Percentiles rank a stretch among this genome's conserved stretches.
Conservation (phyloP, 1,140 invertebrate genomes). For the Galleria mellonella region DNA sequence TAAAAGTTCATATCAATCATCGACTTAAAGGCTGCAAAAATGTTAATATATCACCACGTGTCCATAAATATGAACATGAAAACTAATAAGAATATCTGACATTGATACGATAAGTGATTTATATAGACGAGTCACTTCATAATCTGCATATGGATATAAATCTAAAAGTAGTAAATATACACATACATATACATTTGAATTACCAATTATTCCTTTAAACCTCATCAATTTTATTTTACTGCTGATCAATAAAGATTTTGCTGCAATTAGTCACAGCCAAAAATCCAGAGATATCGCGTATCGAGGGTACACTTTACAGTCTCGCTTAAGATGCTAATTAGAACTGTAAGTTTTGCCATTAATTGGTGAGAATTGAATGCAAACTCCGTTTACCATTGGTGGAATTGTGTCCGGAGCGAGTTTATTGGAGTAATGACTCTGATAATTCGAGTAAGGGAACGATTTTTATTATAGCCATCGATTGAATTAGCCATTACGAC, state of each 20-base stretch:
- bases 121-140: slow-evolving; percentile 21
- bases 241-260: slow-evolving; percentile 24
- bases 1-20: no score
- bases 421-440: slow-evolving; percentile 1
- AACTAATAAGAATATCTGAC: no score
- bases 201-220: slow-evolving; percentile 35
- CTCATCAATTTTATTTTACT: slow-evolving; percentile 33
- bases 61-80: no score
- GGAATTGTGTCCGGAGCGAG: no score
- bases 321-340: slow-evolving; percentile 33
- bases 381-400: no score
- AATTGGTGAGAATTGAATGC: background rate
- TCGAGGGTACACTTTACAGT: slow-evolving; percentile 24
- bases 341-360: slow-evolving; percentile 28
- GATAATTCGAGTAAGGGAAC: background rate
- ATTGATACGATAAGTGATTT: slow-evolving; percentile 28
- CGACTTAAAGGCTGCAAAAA: no score
- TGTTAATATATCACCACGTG: no score
- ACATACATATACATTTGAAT: slow-evolving; percentile 13
- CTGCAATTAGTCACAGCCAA: slow-evolving; percentile 45
- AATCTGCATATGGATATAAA: slow-evolving; percentile 42
- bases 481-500: background rate
- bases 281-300: slow-evolving; percentile 33
- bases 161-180: slow-evolving; percentile 31
- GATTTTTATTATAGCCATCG: slow-evolving; percentile 7